Percentiles rank a stretch among this genome's conserved stretches.
Conservation (phyloP, 2,797 vertebrate genomes). For the Pangasius sanitwongsei region DNA sequence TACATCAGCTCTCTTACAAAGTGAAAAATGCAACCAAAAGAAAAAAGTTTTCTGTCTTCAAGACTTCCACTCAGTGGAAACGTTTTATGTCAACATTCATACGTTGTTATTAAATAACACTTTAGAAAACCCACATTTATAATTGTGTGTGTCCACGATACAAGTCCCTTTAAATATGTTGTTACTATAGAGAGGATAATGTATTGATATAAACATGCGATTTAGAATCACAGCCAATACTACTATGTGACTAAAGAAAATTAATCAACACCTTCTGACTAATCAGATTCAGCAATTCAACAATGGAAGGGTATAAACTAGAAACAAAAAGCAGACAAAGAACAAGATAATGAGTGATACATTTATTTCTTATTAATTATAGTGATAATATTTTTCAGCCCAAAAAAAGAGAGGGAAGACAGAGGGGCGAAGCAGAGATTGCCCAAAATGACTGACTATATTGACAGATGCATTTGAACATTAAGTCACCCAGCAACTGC, state of each 20-base stretch:
- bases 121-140: neutral
- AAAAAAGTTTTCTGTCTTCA: neutral
- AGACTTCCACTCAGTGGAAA: neutral
- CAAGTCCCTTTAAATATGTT: neutral
- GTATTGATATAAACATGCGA: neutral
- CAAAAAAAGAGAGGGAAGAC: constrained; percentile 55
- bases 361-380: constrained; percentile 1
- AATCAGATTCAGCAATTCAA: neutral
- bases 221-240: neutral
- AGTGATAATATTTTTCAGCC: constrained; percentile 36
- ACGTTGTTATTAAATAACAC: neutral
- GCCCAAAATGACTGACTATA: constrained; percentile 81
- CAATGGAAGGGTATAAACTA: neutral
- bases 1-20: neutral
- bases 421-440: constrained; percentile 71
- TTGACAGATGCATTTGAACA: constrained; percentile 82
- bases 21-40: neutral
- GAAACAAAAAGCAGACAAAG: constrained; percentile 30
- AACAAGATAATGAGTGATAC: constrained; percentile 8
- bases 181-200: neutral
- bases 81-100: neutral
- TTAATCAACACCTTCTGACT: neutral
- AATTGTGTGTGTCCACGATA: neutral
- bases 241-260: neutral
- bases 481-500: constrained; percentile 80